Base-by-base conservation (phyloP, 2,797 vertebrate genomes). In the Poecilia wingei region DNA sequence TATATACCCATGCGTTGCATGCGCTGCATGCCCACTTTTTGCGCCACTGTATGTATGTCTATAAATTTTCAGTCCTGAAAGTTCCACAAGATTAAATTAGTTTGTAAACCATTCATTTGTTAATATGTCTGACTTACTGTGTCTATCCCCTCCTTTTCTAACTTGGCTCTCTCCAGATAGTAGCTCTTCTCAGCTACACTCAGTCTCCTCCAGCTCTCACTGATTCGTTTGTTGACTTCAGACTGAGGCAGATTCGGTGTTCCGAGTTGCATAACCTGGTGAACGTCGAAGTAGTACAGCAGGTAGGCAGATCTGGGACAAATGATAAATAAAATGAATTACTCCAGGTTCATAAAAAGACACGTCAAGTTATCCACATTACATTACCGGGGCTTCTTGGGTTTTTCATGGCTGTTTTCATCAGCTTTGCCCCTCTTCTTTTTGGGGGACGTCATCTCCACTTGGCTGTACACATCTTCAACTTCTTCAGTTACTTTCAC, bases 151-250 rank as follows among this genome's bases (percentile, higher is more conserved):
- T 98, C 97, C 85, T 97, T 98, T 91, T 99, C 98, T 47, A 97
- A 93, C 85, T 97, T 97, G 72, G 98, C 98, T 85, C 96, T 97
- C 91, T 99, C 98, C 93, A 99, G 92, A 83, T 99, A 99, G 90
- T 97, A 97, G 86, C 96, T 97, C 93, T 98, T 98, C 85, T 99
- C 98, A 3, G 98, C 96, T 66, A 99, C 98, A 1, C 96, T 99
- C 72, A 99, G 97, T 55, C 98, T 94, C 84, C 96, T 97, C 98
- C 98, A 99, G 83, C 96, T 98, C 93, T 99, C 98, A 12, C 98
- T 99, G 88, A 99, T 99, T 77, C 97, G 97, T 93, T 99, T 99
- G 94, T 99, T 99, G 93, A 99, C 98, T 95, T 99, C 98, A 12
- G 98, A 99, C 74, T 99, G 98, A 28, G 98, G 98, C 81, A 98